A percentile compares a stretch with the other conserved stretches of the same genome.
Conservation (phyloP, 2,113 vertebrate genomes). For the Sitta europaea region DNA sequence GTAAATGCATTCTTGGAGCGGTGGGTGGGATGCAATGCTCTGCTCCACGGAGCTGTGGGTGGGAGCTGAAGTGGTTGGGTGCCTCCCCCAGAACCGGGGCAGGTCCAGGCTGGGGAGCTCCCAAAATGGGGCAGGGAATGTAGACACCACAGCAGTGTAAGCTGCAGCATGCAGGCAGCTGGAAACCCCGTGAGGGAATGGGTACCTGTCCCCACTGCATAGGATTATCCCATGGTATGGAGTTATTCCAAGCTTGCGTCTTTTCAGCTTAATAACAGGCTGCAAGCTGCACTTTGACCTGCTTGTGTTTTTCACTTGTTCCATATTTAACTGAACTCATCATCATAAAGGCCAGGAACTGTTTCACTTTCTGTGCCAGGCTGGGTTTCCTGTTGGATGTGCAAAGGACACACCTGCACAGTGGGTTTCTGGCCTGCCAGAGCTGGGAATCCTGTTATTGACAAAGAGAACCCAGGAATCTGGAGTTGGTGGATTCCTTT, state of each 20-base stretch:
- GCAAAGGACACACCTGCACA: neutral
- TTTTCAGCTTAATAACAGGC: conserved; percentile 25
- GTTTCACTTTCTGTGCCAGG: conserved; percentile 22
- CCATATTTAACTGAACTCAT: neutral
- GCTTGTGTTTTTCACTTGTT: conserved; percentile 10
- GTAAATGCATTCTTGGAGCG: neutral
- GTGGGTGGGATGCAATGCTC: neutral
- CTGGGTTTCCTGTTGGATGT: neutral
- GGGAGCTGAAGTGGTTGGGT: neutral
- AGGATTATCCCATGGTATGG: neutral
- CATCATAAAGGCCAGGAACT: neutral
- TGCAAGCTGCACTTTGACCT: neutral
- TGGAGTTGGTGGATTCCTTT: conserved; percentile 11
- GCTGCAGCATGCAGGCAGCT: neutral
- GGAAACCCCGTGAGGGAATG: neutral
- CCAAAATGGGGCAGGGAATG: neutral
- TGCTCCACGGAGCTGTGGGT: neutral
- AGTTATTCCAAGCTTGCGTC: neutral
- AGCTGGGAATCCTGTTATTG: neutral
- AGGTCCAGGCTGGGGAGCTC: neutral
- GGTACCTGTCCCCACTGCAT: neutral
- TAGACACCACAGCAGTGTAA: neutral
- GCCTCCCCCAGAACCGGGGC: neutral
- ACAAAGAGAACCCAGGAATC: neutral
- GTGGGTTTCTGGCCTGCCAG: neutral